Evolutionary conservation across 1,140 invertebrate species (phyloP), one percentile per base, ranked within the genome.

Genomic region (Bombus soroeensis): DNA sequence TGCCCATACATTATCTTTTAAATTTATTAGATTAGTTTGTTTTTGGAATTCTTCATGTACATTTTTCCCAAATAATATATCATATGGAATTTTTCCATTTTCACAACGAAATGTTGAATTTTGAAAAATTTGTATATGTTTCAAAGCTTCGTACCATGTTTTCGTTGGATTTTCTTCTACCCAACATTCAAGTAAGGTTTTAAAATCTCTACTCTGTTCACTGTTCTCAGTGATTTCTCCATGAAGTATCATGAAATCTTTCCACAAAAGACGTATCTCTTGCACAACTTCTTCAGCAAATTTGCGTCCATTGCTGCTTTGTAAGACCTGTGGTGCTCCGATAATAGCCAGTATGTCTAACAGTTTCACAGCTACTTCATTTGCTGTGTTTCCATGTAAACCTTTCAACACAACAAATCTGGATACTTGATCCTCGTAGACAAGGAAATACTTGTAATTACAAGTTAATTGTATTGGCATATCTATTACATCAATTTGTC

Each of bases 401-500:
- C 93, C 89, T 83, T 91, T 90, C 18, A 95, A 70, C 32, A 93
- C 74, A n/a, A 94, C 85, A 78, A 94, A 94, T 78, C 90, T 93
- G 5, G 94, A 95, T 32, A 91, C 77, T 73, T 93, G 91, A 86
- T 95, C 93, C 89, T 95, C 92, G 13, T 95, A 95, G 68, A 95
- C 87, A 13, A 95, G 87, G 34, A 96, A 90, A 76, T 91, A 93
- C 81, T 90, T 92, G 39, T 89, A 92, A 57, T 64, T 64, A 9
- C 71, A 73, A n/a, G 41, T 81, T 32, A 92, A 68, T n/a, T 92
- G 87, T 18, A 83, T 25, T 22, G 77, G 41, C 87, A 92, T 92
- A 39, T 92, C 88, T 80, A 92, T 88, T 32, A 94, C 75, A 77
- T 94, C 94, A 62, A 94, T 90, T 88, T 94, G 91, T 68, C 92